Evolutionary conservation across 2,888 invertebrate genomes (phyloP), one percentile per base, ranked within the genome.

Genomic region (Diloba caeruleocephala): DNA sequence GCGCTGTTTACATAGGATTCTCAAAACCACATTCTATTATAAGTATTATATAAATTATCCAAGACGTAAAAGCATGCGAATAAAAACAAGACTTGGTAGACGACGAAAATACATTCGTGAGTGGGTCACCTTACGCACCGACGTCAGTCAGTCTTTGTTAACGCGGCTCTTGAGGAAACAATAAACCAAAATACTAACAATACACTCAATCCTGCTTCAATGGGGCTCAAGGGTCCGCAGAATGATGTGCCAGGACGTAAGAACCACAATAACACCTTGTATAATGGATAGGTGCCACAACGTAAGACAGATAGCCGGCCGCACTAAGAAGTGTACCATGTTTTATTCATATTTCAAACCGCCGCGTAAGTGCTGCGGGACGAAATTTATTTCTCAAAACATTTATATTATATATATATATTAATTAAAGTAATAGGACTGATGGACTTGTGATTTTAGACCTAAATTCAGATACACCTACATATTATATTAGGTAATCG

Each of bases 351-450:
- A 76, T 67, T 69, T 69, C 70, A 51, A 52, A 56, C 69, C 61
- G 56, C 63, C 3, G 25, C 31, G 45, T 50, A 56, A 71, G 71
- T 65, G 61, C 54, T 56, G 57, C 60, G 62, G 49, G 55, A 50
- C 53, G 55, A 57, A 73, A 73, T 67, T 79, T 79, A 77, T 80
- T 79, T 71, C 79, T 79, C 82, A 77, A 84, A 84, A 81, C 76
- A 74, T 74, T 84, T 79, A 74, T 77, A 54, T 52, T 76, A 74
- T 60, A 70, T 75, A 61, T n/a, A n/a, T n/a, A 68, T 82, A n/a
- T 82, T 74, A 64, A 74, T 72, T 74, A 71, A 42, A 64, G 60
- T 77, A 73, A 77, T 67, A 67, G 53, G 31, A 57, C 51, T 54
- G 37, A 23, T 38, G 25, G 37, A 31, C 26, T 42, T 12, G 17